Percentiles rank a stretch among this genome's conserved stretches.
Evolutionary conservation across 1,140 invertebrate species (phyloP).

Genomic region (Alviniconcha marisindica): DNA sequence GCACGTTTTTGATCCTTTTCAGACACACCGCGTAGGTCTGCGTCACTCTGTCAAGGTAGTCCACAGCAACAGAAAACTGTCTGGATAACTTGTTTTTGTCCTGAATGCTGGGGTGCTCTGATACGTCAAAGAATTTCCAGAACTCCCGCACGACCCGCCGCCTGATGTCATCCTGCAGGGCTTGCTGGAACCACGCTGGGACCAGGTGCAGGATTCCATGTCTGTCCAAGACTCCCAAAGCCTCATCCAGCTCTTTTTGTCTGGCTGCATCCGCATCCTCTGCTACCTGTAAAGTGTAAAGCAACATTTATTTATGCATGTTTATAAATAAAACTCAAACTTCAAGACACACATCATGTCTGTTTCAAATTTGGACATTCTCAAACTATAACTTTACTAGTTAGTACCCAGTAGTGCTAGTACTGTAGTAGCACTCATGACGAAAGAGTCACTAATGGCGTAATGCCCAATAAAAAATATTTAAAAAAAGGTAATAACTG

Average conservation of each 20-base stretch:
- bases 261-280: background rate
- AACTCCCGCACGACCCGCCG: constrained; percentile 58
- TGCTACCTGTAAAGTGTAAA: background rate
- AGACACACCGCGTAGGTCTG: constrained; percentile 54
- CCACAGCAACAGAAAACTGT: constrained; percentile 54
- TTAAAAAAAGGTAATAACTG: too few species aligned
- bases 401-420: too few species aligned
- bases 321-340: too few species aligned
- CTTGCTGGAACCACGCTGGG: constrained; percentile 69
- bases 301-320: too few species aligned
- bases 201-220: constrained; percentile 58
- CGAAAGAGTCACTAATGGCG: too few species aligned
- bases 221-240: constrained; percentile 53
- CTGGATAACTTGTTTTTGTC: constrained; percentile 19
- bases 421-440: too few species aligned
- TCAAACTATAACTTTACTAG: too few species aligned
- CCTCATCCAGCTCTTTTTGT: constrained; percentile 51
- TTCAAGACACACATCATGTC: too few species aligned
- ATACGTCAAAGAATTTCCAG: constrained; percentile 56
- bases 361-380: too few species aligned
- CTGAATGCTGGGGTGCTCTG: background rate
- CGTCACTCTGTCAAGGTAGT: constrained; percentile 56
- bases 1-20: constrained; percentile 49
- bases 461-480: too few species aligned
- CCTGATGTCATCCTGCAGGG: constrained; percentile 61